Percentiles rank a stretch among this genome's conserved stretches.
Conservation (phyloP, 2,888 invertebrate genomes). For the Mayetiola destructor region DNA sequence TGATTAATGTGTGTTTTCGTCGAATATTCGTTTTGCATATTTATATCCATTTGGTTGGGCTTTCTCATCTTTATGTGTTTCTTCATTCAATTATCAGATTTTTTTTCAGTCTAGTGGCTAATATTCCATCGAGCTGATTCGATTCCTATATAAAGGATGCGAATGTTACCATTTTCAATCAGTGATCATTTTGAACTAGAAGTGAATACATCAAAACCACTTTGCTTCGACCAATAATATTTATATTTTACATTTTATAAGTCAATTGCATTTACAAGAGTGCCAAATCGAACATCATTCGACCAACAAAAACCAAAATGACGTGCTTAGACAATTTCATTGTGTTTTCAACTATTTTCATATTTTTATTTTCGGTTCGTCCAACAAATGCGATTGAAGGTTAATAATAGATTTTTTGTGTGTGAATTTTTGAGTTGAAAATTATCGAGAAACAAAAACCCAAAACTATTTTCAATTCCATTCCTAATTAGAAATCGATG, state of each 20-base stretch:
- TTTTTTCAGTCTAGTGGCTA: neutral
- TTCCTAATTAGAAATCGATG: slow-evolving; percentile 27
- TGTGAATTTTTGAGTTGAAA: neutral
- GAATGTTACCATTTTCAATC: neutral
- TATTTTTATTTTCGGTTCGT: slow-evolving; percentile 5
- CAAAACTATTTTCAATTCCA: neutral
- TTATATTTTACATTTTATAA: no score
- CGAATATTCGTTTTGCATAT: neutral
- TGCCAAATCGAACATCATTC: neutral
- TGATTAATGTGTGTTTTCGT: slow-evolving; percentile 1
- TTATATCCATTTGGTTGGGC: neutral
- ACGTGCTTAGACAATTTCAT: slow-evolving; percentile 6
- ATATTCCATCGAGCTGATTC: neutral
- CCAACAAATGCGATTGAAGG: slow-evolving; percentile 1
- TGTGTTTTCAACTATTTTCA: slow-evolving; percentile 1
- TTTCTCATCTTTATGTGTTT: neutral
- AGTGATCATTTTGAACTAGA: neutral
- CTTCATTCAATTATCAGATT: neutral
- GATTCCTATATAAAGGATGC: neutral
- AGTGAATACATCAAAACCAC: no score
- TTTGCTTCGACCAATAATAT: no score
- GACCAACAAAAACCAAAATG: neutral
- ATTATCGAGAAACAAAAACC: neutral
- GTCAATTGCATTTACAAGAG: no score
- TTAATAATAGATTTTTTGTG: no score